phyloP scores from a whole-genome alignment of 2,888 invertebrate species.

The Scaptomyza tumidula region DNA sequence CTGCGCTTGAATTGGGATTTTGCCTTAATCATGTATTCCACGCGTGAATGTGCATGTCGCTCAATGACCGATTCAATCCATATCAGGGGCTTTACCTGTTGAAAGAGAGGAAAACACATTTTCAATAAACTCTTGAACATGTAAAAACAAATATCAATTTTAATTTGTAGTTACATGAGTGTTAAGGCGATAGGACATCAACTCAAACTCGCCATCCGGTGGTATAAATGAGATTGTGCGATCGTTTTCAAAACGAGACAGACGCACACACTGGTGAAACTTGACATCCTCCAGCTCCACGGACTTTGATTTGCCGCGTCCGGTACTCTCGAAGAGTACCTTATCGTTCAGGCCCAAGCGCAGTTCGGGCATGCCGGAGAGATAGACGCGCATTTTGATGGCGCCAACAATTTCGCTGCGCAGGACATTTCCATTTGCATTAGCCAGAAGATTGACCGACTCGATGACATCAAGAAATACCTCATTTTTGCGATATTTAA shows the following conservation, averaged over 20 bases:
- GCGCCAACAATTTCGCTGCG: conserved; percentile 99
- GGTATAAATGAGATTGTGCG: conserved; percentile 99
- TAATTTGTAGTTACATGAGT: conserved; percentile 89
- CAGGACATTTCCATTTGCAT: conserved; percentile 98
- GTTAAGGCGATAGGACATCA: conserved; percentile 98
- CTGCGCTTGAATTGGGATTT: conserved; percentile 99
- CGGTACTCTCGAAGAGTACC: conserved; percentile 98
- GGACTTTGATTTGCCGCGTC: conserved; percentile 98
- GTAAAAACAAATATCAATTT: neutral
- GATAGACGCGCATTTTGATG: conserved; percentile 99
- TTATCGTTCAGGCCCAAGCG: conserved; percentile 98
- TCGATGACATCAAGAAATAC: conserved; percentile 99
- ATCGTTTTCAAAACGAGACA: conserved; percentile 99
- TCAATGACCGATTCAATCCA: conserved; percentile 99
- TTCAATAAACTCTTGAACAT: neutral
- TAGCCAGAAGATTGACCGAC: conserved; percentile 97
- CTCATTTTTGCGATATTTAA: conserved; percentile 99
- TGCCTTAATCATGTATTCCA: conserved; percentile 99
- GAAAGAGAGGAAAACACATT: neutral
- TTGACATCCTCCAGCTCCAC: conserved; percentile 99
- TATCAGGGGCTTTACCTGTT: conserved; percentile 93
- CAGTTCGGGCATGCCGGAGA: conserved; percentile 99
- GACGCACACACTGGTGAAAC: conserved; percentile 98
- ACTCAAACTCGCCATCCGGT: conserved; percentile 99
- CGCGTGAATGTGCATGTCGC: conserved; percentile 97